A percentile compares a stretch with the other conserved stretches of the same genome.
These are phyloP conservation scores for Drosophila paranaensis DNA, from an alignment of 2,888 invertebrate genomes.

Conservation along the genomic window DNA sequence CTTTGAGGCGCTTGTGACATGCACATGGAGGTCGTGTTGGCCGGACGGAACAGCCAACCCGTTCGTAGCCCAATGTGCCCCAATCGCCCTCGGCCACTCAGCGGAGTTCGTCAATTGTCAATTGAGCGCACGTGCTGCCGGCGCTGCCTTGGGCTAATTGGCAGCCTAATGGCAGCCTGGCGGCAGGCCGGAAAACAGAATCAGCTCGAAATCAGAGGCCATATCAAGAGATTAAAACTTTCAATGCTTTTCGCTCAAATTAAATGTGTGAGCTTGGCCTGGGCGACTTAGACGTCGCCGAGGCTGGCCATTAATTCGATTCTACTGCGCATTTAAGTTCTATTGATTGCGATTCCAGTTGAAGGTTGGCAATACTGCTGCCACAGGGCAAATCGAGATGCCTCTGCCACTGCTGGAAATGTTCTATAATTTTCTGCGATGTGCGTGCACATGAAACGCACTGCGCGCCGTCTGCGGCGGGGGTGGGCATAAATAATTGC, in stretches of 20 bases:
- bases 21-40: conserved; percentile 29
- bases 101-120: conserved; percentile 34
- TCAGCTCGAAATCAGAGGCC: conserved; percentile 25
- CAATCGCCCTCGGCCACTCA: neutral
- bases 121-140: conserved; percentile 60
- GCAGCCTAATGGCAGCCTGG: conserved; percentile 31
- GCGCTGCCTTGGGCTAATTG: conserved; percentile 48
- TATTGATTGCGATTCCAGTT: conserved; percentile 48
- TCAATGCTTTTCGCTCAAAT: conserved; percentile 42
- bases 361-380: conserved; percentile 23
- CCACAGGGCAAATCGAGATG: conserved; percentile 18
- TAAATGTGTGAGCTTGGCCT: conserved; percentile 24
- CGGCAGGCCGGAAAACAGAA: conserved; percentile 20
- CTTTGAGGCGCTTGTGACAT: conserved; percentile 39
- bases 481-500: conserved; percentile 71
- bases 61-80: neutral
- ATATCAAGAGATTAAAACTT: conserved; percentile 64
- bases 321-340: conserved; percentile 52
- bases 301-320: conserved; percentile 52
- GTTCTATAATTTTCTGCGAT: conserved; percentile 54
- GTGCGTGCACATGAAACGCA: conserved; percentile 42
- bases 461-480: conserved; percentile 1
- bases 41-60: conserved; percentile 2
- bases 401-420: conserved; percentile 38
- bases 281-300: conserved; percentile 12